Base-by-base conservation (phyloP, 2,797 vertebrate species). In the Catostomus latipinnis region DNA sequence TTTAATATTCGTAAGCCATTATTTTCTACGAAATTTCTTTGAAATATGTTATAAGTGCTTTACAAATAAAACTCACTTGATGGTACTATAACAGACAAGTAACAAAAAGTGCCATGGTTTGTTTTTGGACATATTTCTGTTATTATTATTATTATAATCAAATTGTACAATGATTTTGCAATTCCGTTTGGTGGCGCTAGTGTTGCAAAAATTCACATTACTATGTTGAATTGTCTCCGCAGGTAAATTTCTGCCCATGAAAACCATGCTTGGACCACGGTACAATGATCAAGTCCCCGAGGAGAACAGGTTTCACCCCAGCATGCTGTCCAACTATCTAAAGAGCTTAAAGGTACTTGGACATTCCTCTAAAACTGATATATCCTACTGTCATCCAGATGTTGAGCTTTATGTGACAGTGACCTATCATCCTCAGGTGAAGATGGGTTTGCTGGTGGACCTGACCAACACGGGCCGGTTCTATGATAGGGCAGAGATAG, bases 161-260 rank as follows among this genome's bases (percentile, higher is more conserved):
- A 34, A 34, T 34, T 34, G 34, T 34, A 34, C 34, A 34, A 34
- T 34, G 34, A 34, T 53, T 34, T 34, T 34, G 34, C 34, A 34
- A 34, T 34, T 34, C 34, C 34, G 34, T 34, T 34, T 34, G 34
- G 34, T 53, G 52, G 5, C 10, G 1, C 6, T 49, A 11, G 10
- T 53, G 12, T 12, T 53, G 52, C 10, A 11, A 18, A 7, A 16
- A 8, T 58, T 58, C 8, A 58, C 7, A 18, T 8, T 11, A 53
- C 12, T 58, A 8, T 58, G 1, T 16, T 58, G 1, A 60, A 6
- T 60, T 50, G 53, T 4, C 69, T 16, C 5, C 70, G 0, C 53
- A 99, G 98, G 91, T 74, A 98, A 96, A 91, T 99, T 99, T 90
- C 93, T 99, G 91, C 98, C 98, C 57, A 94, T 99, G 95, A 99